Evolutionary conservation across 2,113 vertebrate genomes (phyloP).

Genomic region (Gymnogyps californianus): DNA sequence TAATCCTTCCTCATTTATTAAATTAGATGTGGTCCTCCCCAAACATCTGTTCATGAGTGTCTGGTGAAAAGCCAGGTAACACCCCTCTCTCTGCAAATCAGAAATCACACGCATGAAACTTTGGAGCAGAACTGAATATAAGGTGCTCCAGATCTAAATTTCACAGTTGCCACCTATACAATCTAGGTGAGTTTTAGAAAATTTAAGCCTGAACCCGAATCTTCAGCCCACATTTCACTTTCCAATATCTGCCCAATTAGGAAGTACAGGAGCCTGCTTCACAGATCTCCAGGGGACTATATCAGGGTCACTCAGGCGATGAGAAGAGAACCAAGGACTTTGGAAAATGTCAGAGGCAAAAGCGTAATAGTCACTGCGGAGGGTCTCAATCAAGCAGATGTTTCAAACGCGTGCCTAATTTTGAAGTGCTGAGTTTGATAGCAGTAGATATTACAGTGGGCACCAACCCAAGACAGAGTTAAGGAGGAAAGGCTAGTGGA

Average conservation of each 20-base stretch:
- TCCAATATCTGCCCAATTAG: neutral
- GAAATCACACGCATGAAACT: neutral
- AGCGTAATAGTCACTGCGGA: neutral
- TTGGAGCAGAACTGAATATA: neutral
- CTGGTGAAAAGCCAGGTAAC: neutral
- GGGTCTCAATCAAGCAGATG: constrained; percentile 21
- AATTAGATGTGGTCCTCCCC: neutral
- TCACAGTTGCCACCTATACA: neutral
- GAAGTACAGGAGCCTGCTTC: neutral
- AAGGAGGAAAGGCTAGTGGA: neutral
- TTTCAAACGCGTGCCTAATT: neutral
- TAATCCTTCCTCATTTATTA: neutral
- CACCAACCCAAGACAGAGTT: neutral
- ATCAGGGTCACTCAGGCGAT: neutral
- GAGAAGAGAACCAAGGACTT: neutral
- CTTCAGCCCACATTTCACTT: neutral
- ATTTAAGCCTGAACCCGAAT: neutral
- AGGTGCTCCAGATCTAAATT: neutral
- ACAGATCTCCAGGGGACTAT: neutral
- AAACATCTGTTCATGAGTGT: fast-evolving
- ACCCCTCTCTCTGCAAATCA: neutral
- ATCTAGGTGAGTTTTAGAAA: neutral
- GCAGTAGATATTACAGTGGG: neutral
- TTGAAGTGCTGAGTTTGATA: neutral
- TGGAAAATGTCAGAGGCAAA: neutral